Percentiles rank a stretch among this genome's conserved stretches.
These are phyloP conservation scores for Apodemia zela DNA, from an alignment of 2,888 invertebrate species.

Conservation along the genomic window DNA sequence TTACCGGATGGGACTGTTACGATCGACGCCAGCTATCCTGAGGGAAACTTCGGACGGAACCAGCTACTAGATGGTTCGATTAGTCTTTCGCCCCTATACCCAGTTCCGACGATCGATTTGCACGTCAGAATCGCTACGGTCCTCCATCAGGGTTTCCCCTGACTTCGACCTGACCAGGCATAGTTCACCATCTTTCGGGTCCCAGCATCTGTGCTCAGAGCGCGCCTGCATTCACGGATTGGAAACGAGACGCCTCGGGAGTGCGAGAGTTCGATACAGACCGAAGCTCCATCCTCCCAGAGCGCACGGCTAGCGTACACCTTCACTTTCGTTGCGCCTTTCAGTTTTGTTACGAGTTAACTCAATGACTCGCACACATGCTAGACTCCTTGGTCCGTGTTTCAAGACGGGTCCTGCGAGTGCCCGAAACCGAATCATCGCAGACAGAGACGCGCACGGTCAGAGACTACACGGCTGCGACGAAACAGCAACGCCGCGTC, in stretches of 20 bases:
- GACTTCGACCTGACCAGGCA: constrained; percentile 86
- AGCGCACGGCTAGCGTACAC: constrained; percentile 48
- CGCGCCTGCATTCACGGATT: constrained; percentile 67
- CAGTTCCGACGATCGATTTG: constrained; percentile 89
- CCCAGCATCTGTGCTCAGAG: constrained; percentile 84
- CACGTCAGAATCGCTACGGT: constrained; percentile 81
- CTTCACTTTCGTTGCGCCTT: constrained; percentile 85
- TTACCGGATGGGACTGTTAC: constrained; percentile 83
- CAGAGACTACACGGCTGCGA: constrained; percentile 46
- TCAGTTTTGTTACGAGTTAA: constrained; percentile 63
- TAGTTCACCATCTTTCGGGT: constrained; percentile 88
- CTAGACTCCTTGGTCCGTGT: constrained; percentile 56
- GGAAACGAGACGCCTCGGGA: constrained; percentile 79
- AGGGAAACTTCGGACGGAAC: constrained; percentile 89
- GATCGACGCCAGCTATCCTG: constrained; percentile 83
- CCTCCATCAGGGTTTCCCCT: constrained; percentile 86
- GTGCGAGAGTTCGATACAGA: constrained; percentile 66
- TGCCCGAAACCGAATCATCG: constrained; percentile 63
- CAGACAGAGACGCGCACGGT: constrained; percentile 50
- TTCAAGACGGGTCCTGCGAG: constrained; percentile 85
- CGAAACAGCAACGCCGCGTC: constrained; percentile 40
- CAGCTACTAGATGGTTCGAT: constrained; percentile 90
- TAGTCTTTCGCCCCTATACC: constrained; percentile 86
- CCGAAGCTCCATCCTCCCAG: constrained; percentile 65
- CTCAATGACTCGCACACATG: constrained; percentile 86